phyloP scores from a whole-genome alignment of 2,113 vertebrate species.

The Budorcas taxicolor region DNA sequence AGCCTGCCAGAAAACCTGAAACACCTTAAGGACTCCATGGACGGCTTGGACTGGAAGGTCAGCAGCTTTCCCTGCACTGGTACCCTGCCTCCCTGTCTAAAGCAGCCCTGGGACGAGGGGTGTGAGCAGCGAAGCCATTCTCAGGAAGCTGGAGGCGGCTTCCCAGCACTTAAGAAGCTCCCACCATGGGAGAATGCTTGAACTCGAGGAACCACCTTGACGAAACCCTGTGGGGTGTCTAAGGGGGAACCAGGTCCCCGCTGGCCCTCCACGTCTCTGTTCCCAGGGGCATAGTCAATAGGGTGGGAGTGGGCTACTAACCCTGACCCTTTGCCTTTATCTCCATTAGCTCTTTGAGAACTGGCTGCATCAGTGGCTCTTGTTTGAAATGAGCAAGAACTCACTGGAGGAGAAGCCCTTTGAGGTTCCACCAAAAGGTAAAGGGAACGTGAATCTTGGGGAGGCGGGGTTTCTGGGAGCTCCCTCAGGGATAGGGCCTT shows the following conservation, averaged over 20 bases:
- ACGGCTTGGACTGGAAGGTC: slow-evolving; percentile 80
- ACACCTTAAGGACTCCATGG: slow-evolving; percentile 78
- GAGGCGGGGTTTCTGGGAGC: neutral
- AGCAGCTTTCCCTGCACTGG: slow-evolving; percentile 6
- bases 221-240: neutral
- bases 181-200: neutral
- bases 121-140: neutral
- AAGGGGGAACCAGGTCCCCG: neutral
- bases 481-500: neutral
- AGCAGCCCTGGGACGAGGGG: neutral
- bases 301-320: neutral
- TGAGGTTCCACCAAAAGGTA: slow-evolving; percentile 67
- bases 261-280: neutral
- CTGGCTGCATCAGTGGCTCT: slow-evolving; percentile 91
- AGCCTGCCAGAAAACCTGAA: slow-evolving; percentile 82
- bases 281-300: neutral
- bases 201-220: neutral
- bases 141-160: neutral
- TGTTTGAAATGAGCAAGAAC: slow-evolving; percentile 88
- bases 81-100: accelerated
- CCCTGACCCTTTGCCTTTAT: neutral
- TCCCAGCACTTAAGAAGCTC: neutral
- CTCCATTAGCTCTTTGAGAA: slow-evolving; percentile 82
- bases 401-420: neutral
- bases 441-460: neutral